Conservation (phyloP, 2,888 invertebrate genomes). For the Acanthopleura granulata region DNA sequence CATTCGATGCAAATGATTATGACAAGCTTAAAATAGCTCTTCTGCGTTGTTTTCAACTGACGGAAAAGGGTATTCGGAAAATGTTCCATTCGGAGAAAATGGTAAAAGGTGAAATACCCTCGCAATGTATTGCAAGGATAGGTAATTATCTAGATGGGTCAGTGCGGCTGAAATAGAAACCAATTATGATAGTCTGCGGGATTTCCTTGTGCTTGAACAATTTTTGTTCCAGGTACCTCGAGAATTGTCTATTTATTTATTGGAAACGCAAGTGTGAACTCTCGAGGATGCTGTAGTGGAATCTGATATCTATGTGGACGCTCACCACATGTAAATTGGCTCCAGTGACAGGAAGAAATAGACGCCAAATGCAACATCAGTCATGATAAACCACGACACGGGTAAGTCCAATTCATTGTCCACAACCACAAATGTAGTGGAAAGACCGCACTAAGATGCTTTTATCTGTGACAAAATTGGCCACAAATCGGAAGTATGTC, state of each 20-base stretch:
- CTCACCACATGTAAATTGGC: constrained; percentile 3
- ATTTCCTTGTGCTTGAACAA: constrained; percentile 6
- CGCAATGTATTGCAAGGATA: constrained; percentile 24
- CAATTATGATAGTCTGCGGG: background rate
- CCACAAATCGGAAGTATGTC: no score
- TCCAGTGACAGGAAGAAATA: no score
- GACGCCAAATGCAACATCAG: no score
- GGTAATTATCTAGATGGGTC: constrained; percentile 25
- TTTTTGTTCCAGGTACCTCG: background rate
- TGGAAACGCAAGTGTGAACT: background rate
- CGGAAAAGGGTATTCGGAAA: constrained; percentile 26
- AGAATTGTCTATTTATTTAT: background rate
- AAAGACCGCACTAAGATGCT: no score
- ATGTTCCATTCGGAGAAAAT: constrained; percentile 22
- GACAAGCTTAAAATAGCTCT: constrained; percentile 24
- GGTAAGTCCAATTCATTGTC: no score
- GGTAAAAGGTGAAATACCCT: constrained; percentile 21
- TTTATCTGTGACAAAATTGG: no score
- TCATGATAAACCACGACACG: no score
- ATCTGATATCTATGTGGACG: constrained; percentile 1
- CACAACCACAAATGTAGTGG: no score
- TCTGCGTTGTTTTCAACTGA: constrained; percentile 26
- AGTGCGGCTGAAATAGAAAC: background rate
- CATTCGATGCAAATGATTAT: constrained; percentile 23
- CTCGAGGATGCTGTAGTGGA: background rate